These are phyloP conservation scores for Micronisus gabar DNA, from an alignment of 2,113 vertebrate genomes.

Conservation along the genomic window DNA sequence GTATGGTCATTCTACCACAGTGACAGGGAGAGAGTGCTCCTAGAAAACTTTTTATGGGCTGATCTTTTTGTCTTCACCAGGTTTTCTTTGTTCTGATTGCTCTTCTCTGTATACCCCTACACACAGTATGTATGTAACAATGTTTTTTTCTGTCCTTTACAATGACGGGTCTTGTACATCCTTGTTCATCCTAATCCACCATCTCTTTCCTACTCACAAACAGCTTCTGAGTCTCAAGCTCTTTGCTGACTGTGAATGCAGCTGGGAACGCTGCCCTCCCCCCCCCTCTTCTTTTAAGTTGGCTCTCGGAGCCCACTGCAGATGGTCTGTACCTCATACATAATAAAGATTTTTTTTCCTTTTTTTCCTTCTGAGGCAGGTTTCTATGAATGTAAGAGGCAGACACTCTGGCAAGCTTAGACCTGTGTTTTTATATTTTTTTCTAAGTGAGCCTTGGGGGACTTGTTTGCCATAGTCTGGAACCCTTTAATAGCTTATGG, in stretches of 20 bases:
- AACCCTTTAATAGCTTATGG: neutral
- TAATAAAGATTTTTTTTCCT: neutral
- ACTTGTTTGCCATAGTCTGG: neutral
- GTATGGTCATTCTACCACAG: neutral
- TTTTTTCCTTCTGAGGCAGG: neutral
- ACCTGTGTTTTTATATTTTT: slow-evolving; percentile 17
- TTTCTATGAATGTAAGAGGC: neutral
- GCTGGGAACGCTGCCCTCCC: neutral
- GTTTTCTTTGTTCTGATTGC: neutral
- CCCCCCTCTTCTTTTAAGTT: neutral
- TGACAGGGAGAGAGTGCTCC: neutral
- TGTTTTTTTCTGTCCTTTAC: neutral
- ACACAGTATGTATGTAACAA: neutral
- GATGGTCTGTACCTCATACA: slow-evolving; percentile 48
- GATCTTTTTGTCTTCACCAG: neutral
- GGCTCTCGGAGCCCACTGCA: neutral
- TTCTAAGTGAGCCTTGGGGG: neutral
- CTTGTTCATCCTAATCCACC: neutral
- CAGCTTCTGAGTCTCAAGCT: neutral
- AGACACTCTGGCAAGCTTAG: slow-evolving; percentile 28
- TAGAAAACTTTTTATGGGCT: neutral
- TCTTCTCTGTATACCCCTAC: neutral
- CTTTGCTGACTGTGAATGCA: neutral
- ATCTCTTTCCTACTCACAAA: neutral
- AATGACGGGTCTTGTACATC: neutral